Percentiles rank a stretch among this genome's conserved stretches.
These are phyloP conservation scores for Aelia acuminata DNA, from an alignment of 2,888 invertebrate species.

Conservation along the genomic window DNA sequence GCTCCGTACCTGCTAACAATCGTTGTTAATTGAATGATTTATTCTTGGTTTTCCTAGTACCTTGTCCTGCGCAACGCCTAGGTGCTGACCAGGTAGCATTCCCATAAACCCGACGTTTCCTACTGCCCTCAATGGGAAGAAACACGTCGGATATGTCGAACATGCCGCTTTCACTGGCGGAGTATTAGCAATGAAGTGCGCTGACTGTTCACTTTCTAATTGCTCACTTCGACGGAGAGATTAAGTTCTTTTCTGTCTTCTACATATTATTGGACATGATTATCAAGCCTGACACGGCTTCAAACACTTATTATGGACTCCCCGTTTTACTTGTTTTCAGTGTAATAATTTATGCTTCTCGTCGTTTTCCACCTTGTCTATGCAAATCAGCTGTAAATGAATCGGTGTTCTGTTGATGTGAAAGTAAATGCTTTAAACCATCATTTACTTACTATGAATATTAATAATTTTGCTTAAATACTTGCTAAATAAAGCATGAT, in stretches of 20 bases:
- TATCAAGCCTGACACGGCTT: not conserved
- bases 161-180: not conserved
- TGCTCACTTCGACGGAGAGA: not conserved
- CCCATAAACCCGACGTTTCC: not conserved
- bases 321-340: not conserved
- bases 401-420: not conserved
- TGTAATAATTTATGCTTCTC: not conserved
- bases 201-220: conserved; percentile 30
- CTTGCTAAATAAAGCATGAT: too few species aligned
- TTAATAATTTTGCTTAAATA: too few species aligned
- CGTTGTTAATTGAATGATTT: not conserved
- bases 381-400: not conserved
- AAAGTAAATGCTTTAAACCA: too few species aligned
- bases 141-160: not conserved
- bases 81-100: not conserved
- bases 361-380: not conserved
- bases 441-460: too few species aligned
- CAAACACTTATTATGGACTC: not conserved
- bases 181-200: conserved; percentile 5
- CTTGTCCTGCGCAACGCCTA: not conserved
- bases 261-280: not conserved
- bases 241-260: not conserved
- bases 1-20: not conserved
- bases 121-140: not conserved
- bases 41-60: not conserved